phyloP scores from a whole-genome alignment of 2,797 vertebrate genomes.

The Australoheros facetus region DNA sequence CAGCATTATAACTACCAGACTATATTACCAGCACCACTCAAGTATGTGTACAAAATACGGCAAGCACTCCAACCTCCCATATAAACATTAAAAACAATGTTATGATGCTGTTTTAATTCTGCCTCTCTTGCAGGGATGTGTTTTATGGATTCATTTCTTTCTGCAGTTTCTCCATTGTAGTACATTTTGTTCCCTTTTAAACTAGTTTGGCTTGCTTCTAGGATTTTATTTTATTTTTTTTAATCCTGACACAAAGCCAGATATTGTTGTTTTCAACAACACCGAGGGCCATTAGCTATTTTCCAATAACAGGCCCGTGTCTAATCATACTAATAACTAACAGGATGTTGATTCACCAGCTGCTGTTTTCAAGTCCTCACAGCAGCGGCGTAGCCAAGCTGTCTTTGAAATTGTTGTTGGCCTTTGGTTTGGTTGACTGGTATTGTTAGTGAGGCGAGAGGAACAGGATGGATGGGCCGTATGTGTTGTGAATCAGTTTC shows the following conservation, averaged over 20 bases:
- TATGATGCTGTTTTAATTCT: not conserved
- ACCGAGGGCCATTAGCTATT: conserved; percentile 50
- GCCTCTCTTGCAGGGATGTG: too few relatives aligned
- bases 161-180: not conserved
- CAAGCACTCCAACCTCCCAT: not conserved
- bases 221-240: not conserved
- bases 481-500: conserved; percentile 34
- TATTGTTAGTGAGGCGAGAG: conserved; percentile 54
- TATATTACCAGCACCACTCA: conserved; percentile 94
- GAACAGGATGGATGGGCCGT: conserved; percentile 36
- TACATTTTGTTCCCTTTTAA: not conserved
- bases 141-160: not conserved
- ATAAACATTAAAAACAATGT: not conserved
- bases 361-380: conserved; percentile 52
- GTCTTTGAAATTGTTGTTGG: conserved; percentile 50
- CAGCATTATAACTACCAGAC: conserved; percentile 99
- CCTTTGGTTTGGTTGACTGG: conserved; percentile 42
- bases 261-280: conserved; percentile 44
- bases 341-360: conserved; percentile 62
- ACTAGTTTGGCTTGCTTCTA: not conserved
- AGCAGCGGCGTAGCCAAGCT: conserved; percentile 13
- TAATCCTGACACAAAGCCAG: conserved; percentile 28
- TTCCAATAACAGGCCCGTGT: conserved; percentile 71
- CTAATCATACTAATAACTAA: conserved; percentile 52
- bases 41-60: conserved; percentile 79